phyloP scores from a whole-genome alignment of 1,140 invertebrate species.

The Apis florea region DNA sequence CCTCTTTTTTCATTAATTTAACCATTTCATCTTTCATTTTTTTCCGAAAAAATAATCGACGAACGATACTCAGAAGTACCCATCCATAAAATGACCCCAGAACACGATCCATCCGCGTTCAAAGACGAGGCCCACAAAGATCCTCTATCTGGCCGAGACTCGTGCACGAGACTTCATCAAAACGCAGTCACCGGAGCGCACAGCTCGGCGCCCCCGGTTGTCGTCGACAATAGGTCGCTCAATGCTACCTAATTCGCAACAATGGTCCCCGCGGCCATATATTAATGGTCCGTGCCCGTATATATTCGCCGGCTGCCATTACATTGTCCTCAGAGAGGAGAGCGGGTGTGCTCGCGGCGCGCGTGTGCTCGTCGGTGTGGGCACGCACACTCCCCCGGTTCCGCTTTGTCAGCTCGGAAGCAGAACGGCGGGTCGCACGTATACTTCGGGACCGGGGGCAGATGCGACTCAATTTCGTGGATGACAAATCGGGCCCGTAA shows the following conservation, averaged over 20 bases:
- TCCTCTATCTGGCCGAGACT: neutral
- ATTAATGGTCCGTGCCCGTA: constrained; percentile 73
- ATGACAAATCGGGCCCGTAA: constrained; percentile 71
- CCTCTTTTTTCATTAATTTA: too few species aligned
- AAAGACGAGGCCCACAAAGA: neutral
- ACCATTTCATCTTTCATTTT: too few species aligned
- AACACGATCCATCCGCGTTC: neutral
- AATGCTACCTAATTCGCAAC: constrained; percentile 78
- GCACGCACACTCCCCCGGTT: constrained; percentile 21
- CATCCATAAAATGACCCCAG: neutral
- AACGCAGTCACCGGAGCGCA: constrained; percentile 48
- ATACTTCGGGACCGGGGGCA: constrained; percentile 36
- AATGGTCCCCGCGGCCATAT: constrained; percentile 75
- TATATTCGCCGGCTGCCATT: constrained; percentile 59
- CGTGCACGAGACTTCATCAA: constrained; percentile 38
- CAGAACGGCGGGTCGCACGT: constrained; percentile 52
- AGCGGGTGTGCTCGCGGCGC: neutral
- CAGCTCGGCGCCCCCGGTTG: constrained; percentile 60
- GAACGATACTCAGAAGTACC: neutral
- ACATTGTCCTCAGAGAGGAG: constrained; percentile 55
- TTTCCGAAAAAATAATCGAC: neutral
- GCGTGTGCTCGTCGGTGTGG: neutral
- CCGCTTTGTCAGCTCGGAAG: constrained; percentile 53
- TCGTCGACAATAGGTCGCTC: constrained; percentile 71
- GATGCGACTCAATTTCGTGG: constrained; percentile 71